These are phyloP conservation scores for Listronotus oregonensis DNA, from an alignment of 1,140 invertebrate genomes.

Conservation along the genomic window DNA sequence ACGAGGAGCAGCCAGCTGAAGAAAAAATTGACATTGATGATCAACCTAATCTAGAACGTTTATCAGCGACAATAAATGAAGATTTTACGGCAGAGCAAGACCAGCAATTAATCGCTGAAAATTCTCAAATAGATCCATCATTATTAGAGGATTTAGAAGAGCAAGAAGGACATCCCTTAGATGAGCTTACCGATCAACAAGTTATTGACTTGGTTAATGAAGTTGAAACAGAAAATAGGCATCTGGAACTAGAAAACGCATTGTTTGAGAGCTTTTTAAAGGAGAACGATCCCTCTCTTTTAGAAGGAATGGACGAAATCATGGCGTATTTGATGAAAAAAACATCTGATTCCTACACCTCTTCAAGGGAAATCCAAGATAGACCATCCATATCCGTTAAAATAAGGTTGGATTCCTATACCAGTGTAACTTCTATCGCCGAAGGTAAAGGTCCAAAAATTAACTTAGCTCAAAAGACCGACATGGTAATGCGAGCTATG, in stretches of 20 bases:
- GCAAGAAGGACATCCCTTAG: slow-evolving; percentile 21
- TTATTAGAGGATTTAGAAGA: background rate
- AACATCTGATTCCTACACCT: background rate
- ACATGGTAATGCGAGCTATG: slow-evolving; percentile 47
- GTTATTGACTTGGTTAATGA: slow-evolving; percentile 34
- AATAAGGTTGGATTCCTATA: slow-evolving; percentile 30
- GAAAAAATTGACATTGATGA: no score
- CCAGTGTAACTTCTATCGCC: slow-evolving; percentile 30
- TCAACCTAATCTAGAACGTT: no score
- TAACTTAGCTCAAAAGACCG: slow-evolving; percentile 47
- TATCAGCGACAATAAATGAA: no score
- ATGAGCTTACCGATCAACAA: slow-evolving; percentile 34
- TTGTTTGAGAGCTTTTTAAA: slow-evolving; percentile 31
- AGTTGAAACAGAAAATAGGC: slow-evolving; percentile 28
- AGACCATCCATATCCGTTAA: background rate
- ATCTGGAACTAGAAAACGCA: slow-evolving; percentile 29
- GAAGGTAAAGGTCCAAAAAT: slow-evolving; percentile 42
- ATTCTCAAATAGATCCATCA: no score
- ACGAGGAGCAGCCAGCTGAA: no score
- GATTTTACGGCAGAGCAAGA: no score
- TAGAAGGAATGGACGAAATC: slow-evolving; percentile 36
- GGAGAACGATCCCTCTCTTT: slow-evolving; percentile 24
- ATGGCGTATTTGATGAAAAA: slow-evolving; percentile 13
- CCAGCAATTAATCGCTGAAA: no score
- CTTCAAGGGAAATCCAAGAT: background rate